Evolutionary conservation across 1,140 invertebrate species (phyloP), one percentile per base, ranked within the genome.

Genomic region (Caerostris darwini): DNA sequence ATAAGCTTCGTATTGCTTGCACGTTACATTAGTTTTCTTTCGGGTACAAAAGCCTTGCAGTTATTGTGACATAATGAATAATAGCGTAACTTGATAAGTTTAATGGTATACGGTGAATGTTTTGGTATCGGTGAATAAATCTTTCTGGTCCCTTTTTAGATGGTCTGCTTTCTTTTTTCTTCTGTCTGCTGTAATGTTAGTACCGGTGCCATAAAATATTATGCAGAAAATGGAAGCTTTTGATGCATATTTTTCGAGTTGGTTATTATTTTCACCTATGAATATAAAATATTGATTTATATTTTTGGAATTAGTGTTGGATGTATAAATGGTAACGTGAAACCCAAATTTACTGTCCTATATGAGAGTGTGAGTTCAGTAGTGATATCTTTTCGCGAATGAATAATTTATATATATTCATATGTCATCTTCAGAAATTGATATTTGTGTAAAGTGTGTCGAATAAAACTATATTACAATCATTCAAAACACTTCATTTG

Each of bases 51-150:
- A 53, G 64, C 17, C 64, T 67, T 19, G 34, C 53, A 89, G 64
- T 89, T 89, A 77, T 77, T 77, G 71, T 77, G 71, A 50, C 64
- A 89, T 89, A 69, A 89, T 89, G 87, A 89, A 69, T 89, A 64
- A 71, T 89, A 34, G 50, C 17, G 61, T n/a, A 71, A 69, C 87
- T 69, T 54, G 61, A 89, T 89, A 89, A 89, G 87, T 89, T 89
- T 89, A 89, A 89, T 89, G 87, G 53, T 69, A 89, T 64, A 89
- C 53, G 50, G 82, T n/a, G 67, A 71, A 50, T 71, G 67, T 19
- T 53, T 77, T 34, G 34, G 34, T 77, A 77, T 77, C 71, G 34
- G 71, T 83, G 54, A 56, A 58, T 83, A 56, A 57, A 83, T 83
- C 82, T 83, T 57, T 83, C 82, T 19, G 14, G 12, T 56, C 57